Conservation (phyloP, 2,797 vertebrate genomes). For the Cygnus olor region DNA sequence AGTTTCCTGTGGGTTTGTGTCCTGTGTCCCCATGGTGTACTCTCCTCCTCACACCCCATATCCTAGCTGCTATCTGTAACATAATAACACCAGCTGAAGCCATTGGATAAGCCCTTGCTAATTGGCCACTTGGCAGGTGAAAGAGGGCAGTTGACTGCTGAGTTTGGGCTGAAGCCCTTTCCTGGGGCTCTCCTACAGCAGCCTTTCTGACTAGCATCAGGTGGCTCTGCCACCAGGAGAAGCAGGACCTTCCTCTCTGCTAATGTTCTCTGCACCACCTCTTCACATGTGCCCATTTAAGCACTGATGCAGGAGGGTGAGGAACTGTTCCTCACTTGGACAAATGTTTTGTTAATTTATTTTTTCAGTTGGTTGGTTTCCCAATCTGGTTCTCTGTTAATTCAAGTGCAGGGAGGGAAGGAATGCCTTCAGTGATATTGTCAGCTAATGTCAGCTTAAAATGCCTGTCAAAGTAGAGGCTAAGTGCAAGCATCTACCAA, state of each 20-base stretch:
- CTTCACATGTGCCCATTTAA: neutral
- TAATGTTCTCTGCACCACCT: neutral
- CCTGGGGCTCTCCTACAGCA: neutral
- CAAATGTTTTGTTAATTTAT: neutral
- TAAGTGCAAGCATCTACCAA: neutral
- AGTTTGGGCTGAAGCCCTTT: neutral
- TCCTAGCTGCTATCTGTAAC: neutral
- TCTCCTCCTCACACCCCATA: neutral
- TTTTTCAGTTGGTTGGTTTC: neutral
- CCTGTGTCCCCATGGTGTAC: neutral
- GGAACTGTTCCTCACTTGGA: neutral
- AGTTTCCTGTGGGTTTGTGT: neutral
- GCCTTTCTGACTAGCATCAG: neutral
- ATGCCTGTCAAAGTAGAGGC: neutral
- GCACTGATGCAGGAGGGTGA: neutral
- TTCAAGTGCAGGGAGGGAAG: neutral
- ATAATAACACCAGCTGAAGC: neutral
- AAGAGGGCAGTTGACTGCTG: neutral
- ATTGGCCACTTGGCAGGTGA: neutral
- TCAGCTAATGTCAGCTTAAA: neutral
- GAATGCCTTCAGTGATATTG: neutral
- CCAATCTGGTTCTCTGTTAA: neutral
- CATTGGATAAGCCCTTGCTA: fast-evolving
- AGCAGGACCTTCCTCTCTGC: neutral
- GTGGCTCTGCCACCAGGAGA: neutral